Conservation (phyloP, 2,797 vertebrate species). For the Chelmon rostratus region DNA sequence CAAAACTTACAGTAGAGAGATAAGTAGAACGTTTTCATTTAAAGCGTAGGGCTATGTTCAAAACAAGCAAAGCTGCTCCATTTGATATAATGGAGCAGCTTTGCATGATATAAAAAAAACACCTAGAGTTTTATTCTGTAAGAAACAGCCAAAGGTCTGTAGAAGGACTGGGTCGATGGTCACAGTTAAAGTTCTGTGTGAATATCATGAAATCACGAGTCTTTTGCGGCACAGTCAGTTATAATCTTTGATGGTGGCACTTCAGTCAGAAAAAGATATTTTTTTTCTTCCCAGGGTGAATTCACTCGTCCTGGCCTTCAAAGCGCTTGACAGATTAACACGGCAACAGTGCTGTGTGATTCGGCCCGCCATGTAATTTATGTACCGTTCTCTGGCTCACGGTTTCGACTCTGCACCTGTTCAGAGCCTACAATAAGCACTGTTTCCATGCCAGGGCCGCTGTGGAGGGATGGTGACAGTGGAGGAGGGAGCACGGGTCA, state of each 20-base stretch:
- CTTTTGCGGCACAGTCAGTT: slow-evolving; percentile 12
- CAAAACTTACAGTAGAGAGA: too few relatives aligned
- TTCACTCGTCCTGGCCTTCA: slow-evolving; percentile 78
- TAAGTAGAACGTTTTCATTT: too few relatives aligned
- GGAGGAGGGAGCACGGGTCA: slow-evolving; percentile 65
- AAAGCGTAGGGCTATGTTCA: too few relatives aligned
- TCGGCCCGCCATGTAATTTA: slow-evolving; percentile 81
- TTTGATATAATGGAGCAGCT: too few relatives aligned
- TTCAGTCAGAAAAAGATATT: slow-evolving; percentile 29
- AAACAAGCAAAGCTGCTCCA: too few relatives aligned
- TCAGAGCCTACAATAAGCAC: slow-evolving; percentile 69
- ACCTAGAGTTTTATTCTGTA: too few relatives aligned
- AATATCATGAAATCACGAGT: slow-evolving; percentile 4
- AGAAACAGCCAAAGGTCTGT: neutral
- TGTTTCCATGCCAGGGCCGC: slow-evolving; percentile 65
- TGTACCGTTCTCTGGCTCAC: slow-evolving; percentile 74
- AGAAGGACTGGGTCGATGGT: neutral
- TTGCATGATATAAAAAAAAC: too few relatives aligned
- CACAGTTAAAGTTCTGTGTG: slow-evolving; percentile 3
- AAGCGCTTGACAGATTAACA: slow-evolving; percentile 84
- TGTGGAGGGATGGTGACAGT: slow-evolving; percentile 58
- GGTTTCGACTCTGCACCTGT: slow-evolving; percentile 83
- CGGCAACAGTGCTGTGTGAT: slow-evolving; percentile 75
- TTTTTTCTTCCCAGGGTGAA: slow-evolving; percentile 57
- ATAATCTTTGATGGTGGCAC: slow-evolving; percentile 53